Evolutionary conservation across 2,113 vertebrate genomes (phyloP).

Genomic region (Peromyscus maniculatus): DNA sequence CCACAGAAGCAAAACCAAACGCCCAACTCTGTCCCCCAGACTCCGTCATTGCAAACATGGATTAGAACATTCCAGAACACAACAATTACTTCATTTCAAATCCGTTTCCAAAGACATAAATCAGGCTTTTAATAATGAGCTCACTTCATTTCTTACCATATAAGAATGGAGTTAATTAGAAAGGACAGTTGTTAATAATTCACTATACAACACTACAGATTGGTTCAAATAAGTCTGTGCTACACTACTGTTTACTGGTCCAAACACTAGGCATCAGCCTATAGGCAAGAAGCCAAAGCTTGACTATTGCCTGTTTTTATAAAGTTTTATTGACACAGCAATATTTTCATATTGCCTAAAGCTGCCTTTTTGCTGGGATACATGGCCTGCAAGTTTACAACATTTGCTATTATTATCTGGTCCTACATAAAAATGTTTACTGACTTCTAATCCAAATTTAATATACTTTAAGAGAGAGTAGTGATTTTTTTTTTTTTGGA

Average conservation of each 20-base stretch:
- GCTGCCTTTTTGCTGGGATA: background rate
- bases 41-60: background rate
- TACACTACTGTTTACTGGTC: background rate
- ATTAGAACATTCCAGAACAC: slow-evolving; percentile 32
- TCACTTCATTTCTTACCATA: background rate
- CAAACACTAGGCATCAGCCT: background rate
- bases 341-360: background rate
- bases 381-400: background rate
- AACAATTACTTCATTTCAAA: background rate
- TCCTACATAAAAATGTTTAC: background rate
- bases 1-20: background rate
- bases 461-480: background rate
- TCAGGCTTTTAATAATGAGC: background rate
- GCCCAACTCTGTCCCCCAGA: background rate
- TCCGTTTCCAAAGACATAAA: slow-evolving; percentile 28
- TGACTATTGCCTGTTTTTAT: background rate
- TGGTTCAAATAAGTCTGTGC: background rate
- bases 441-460: background rate
- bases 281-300: background rate
- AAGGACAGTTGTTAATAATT: background rate
- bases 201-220: background rate
- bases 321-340: slow-evolving; percentile 3
- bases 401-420: background rate
- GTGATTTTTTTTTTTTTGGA: background rate
- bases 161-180: background rate